Evolutionary conservation across 1,140 invertebrate species (phyloP), one percentile per base, ranked within the genome.

Genomic region (Dreissena rostriformis): DNA sequence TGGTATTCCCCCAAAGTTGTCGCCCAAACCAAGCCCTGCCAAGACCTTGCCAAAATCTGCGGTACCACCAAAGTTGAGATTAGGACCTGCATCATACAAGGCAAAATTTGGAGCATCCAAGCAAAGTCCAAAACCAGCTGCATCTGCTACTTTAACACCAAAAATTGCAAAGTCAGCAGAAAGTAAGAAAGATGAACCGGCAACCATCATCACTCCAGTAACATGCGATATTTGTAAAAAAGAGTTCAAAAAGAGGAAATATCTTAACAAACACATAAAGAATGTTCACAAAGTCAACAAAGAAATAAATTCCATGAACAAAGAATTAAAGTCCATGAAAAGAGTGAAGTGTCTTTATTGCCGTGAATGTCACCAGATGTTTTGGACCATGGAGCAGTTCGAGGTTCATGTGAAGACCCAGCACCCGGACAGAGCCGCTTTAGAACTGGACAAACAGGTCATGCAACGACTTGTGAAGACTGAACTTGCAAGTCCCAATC

Each of bases 281-380:
- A 39, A 39, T 39, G 39, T 39, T 39, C 39, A 39, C 39, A 39
- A 39, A 39, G 39, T 39, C 39, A 39, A 39, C 39, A 39, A 39
- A 39, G 39, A 39, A 39, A 5, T 39, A 39, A 39, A 39, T 8
- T 53, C 70, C n/a, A 79, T 29, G 53, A 79, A n/a, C n/a, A 53
- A 61, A n/a, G 77, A 79, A 19, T 39, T 39, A 61, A 61, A 61
- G 12, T 61, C 57, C 17, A 61, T 61, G 52, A 79, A 19, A 28
- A 70, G 77, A 71, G 68, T 53, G 67, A 79, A 79, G 52, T 79
- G 77, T n/a, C 51, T 79, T 22, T 79, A 70, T 57, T 79, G 77
- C 24, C 52, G 22, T 28, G 66, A 79, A 57, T 79, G 77, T 61
- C 63, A 65, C 12, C 51, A 66, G 19, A 28, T 79, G 11, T 79